Base-by-base conservation (phyloP, 64 coral and sea anemone species). In the Pocillopora verrucosa region DNA sequence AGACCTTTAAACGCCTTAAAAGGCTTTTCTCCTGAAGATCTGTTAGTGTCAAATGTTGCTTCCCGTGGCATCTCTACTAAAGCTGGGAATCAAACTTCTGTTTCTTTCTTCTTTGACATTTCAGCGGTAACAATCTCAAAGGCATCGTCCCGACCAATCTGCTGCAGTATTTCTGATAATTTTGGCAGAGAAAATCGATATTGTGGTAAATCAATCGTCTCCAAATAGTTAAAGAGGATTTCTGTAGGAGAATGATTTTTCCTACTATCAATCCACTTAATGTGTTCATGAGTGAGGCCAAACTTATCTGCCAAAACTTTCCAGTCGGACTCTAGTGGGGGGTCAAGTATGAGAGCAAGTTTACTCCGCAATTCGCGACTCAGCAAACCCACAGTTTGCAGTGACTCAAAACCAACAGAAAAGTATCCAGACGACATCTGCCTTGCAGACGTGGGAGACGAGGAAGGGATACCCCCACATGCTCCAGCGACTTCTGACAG, bases 371-470 rank as follows among this genome's bases (percentile, higher is more conserved):
- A 24, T 25, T 65, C 68, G 65, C 20, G 22, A 24, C 63, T 85
- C 19, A 85, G 65, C 45, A 41, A 72, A 41, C 72, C 11, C 38
- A 13, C n/a, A 70, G 82, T 25, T 24, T 63, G 82, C 1, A 56
- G 45, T 25, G 82, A 41, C 64, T 85, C 82, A 37, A 85, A 85
- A 13, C 82, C 82, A 72, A 85, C 45, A 9, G 82, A 85, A 16
- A 85, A 85, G 37, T 85, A 85, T 0, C 82, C 82, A 26, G 82
- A 85, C 0, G 82, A 85, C 9, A 41, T 57, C 19, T 68, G 34
- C 41, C 56, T 72, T 38, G 56, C 10, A 9, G 20, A 22, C n/a
- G 58, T 12, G 13, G 80, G 80, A 3, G 79, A 82, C 30, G 59
- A 16, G 38, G 60, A 7, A 17, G 60, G 61, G 36, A 11, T 58